Evolutionary conservation across 2,113 vertebrate species (phyloP).

Genomic region (Triplophysa rosa): DNA sequence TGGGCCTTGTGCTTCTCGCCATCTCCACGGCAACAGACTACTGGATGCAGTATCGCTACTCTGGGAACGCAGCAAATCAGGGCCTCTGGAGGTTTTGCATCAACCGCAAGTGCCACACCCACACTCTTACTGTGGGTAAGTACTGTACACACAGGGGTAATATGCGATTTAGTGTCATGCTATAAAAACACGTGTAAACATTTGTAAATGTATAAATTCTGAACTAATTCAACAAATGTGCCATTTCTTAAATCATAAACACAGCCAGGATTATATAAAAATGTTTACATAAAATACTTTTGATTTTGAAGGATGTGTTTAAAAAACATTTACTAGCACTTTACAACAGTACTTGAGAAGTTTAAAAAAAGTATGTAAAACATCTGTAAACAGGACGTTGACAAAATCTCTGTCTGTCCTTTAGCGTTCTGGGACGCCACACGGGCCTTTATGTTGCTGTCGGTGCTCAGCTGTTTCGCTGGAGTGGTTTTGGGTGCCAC

Average conservation of each 20-base stretch:
- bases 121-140: constrained; percentile 80
- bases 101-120: constrained; percentile 79
- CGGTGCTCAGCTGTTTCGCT: constrained; percentile 74
- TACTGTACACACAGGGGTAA: neutral
- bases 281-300: too few relatives aligned
- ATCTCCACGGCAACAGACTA: constrained; percentile 81
- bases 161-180: too few relatives aligned
- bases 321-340: too few relatives aligned
- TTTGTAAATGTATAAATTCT: too few relatives aligned
- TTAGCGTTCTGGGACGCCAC: constrained; percentile 84
- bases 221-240: too few relatives aligned
- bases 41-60: constrained; percentile 83
- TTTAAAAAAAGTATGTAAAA: neutral
- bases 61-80: constrained; percentile 75
- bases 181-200: too few relatives aligned
- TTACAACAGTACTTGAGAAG: too few relatives aligned
- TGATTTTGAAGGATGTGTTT: too few relatives aligned
- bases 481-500: constrained; percentile 78
- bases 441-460: constrained; percentile 80
- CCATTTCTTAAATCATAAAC: too few relatives aligned
- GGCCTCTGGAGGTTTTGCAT: constrained; percentile 84
- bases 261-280: too few relatives aligned
- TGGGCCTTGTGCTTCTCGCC: constrained; percentile 78
- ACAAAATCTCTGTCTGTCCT: neutral
- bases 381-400: neutral